Evolutionary conservation across 1,140 invertebrate species (phyloP), one percentile per base, ranked within the genome.

Genomic region (Diabrotica virgifera): DNA sequence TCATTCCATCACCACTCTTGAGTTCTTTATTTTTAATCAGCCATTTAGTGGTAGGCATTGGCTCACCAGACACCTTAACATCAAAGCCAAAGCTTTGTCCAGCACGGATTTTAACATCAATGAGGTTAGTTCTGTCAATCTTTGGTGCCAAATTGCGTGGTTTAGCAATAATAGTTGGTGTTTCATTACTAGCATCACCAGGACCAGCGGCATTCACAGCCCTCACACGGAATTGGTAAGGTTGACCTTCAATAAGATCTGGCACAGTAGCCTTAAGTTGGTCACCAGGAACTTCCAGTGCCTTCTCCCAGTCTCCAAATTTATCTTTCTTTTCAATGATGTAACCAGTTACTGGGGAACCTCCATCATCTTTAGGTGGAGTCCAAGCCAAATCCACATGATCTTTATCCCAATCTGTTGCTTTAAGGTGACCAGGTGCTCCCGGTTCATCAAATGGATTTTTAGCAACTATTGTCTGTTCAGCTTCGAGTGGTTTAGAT

Each of bases 371-470:
- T 38, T 83, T 80, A 0, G 93, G 93, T 63, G 92, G 88, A 6
- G 85, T 86, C 94, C 94, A 96, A 71, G 89, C 88, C 6, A 96
- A 86, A 77, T 95, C 93, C 56, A 97, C 93, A 74, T 95, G 92
- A 76, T 97, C 93, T 72, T 95, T 95, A 81, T 97, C 95, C 93
- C 95, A 99, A 78, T 99, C 96, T 0, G 92, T 91, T 36, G 96
- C 90, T 76, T 91, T 88, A 6, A 97, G 86, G 72, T 95, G 90
- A 62, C 91, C 91, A 10, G 95, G 96, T 72, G 94, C 93, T 64
- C 93, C 93, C 65, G 97, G 97, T 79, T 96, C 92, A 76, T 97
- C 90, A 77, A 91, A 99, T 64, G 96, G 95, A 90, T 98, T 97
- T 83, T 98, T 98, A 13, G 96, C 96, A 74, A 93, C 82, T 56